Conservation (phyloP, 2,113 vertebrate species). For the Talpa occidentalis region DNA sequence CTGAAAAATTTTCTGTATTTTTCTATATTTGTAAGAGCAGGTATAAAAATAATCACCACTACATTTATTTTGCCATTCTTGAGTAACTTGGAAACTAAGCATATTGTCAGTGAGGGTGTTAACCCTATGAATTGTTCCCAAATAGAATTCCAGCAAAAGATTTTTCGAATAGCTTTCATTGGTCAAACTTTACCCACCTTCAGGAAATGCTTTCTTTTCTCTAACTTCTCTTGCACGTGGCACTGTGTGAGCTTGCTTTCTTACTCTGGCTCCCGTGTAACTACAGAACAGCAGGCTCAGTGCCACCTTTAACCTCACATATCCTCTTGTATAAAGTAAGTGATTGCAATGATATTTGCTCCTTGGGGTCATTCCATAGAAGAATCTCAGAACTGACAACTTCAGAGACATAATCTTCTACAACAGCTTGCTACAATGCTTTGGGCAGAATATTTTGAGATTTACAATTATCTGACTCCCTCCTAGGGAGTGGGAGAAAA, state of each 20-base stretch:
- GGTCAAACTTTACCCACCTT: neutral
- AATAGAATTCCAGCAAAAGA: neutral
- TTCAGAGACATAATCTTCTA: slow-evolving; percentile 24
- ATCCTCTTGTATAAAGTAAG: neutral
- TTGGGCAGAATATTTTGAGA: slow-evolving; percentile 15
- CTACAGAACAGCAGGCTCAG: neutral
- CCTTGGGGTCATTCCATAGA: neutral
- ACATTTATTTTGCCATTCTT: neutral
- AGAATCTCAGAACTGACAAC: neutral
- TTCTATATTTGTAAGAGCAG: neutral
- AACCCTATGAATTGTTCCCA: neutral
- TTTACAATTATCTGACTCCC: neutral
- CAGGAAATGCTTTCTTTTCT: neutral
- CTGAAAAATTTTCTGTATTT: neutral
- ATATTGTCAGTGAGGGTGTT: neutral
- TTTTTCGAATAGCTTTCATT: neutral
- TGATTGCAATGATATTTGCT: neutral
- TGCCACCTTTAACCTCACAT: neutral
- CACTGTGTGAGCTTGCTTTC: neutral
- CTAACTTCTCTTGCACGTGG: rapidly evolving
- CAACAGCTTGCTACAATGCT: neutral
- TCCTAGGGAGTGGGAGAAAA: neutral
- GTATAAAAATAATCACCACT: neutral
- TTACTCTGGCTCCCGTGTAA: neutral
- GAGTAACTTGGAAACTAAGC: neutral